Evolutionary conservation across 1,140 invertebrate species (phyloP), one percentile per base, ranked within the genome.

Genomic region (Macrostomum lignano): DNA sequence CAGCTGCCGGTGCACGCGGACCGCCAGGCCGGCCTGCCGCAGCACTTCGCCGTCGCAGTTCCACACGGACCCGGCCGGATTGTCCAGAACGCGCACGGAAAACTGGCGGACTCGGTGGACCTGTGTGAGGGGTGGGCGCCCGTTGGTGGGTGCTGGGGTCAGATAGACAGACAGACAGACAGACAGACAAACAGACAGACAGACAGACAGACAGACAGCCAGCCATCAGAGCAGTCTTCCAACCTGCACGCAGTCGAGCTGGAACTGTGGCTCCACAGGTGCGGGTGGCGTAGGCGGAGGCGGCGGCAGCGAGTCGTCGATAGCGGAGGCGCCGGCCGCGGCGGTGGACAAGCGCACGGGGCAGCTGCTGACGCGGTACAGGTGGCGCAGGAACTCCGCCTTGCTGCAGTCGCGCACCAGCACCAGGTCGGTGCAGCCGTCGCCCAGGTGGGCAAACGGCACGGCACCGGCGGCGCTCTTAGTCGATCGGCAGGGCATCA

Each of bases 21-120:
- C 68, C 42, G 66, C 64, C 24, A 75, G 61, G 42, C 67, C 63
- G 32, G 68, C 60, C 40, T 69, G 65, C 21, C 63, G 56, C 26
- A 77, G 55, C 13, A 76, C 57, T 51, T 79, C 74, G 6, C 74
- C 74, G 54, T 79, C 74, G 60, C 73, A 77, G 46, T 78, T 77
- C 74, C 74, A 79, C 14, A 71, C 65, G 42, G 48, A 52, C 14
- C 26, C 11, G 14, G 33, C 33, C 19, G 29, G 28, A 28, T 22
- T 11, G 17, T 29, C 36, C 14, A 25, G 11, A 17, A 25, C 25
- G 1, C 3, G 13, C 22, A 23, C 20, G 13, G 25, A 32, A 21
- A 26, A 31, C 6, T 32, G 23, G 19, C 17, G 24, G 10, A 25
- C 15, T 13, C 26, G 3, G 9, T 30, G 7, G 11, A 34, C 17